Conservation (phyloP, 1,140 invertebrate species). For the Ladona fulva region DNA sequence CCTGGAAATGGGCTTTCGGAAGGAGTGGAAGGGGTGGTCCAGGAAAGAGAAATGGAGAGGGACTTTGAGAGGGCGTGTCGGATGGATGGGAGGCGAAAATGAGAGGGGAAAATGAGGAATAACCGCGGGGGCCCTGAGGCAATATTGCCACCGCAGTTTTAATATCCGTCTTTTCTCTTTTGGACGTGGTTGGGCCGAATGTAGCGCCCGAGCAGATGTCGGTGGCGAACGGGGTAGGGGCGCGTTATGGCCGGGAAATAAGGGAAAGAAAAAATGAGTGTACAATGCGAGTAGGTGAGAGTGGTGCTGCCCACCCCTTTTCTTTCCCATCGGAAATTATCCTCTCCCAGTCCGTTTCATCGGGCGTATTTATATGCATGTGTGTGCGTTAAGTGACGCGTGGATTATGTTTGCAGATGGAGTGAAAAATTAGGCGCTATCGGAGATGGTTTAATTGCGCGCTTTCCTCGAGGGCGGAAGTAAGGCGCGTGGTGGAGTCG, state of each 20-base stretch:
- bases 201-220: background rate
- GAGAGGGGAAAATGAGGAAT: background rate
- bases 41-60: background rate
- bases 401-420: too few relatives aligned
- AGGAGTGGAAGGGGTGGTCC: background rate
- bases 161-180: background rate
- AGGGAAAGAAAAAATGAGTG: background rate
- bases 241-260: background rate
- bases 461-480: too few relatives aligned
- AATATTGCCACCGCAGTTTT: slow-evolving; percentile 5
- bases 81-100: background rate
- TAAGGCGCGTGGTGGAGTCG: too few relatives aligned
- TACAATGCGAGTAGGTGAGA: background rate
- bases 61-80: background rate
- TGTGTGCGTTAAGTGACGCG: too few relatives aligned
- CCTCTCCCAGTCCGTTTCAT: too few relatives aligned
- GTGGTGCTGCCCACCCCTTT: too few relatives aligned
- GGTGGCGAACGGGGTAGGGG: background rate
- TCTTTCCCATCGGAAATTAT: too few relatives aligned
- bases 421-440: too few relatives aligned
- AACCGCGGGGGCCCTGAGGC: background rate
- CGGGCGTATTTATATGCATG: too few relatives aligned
- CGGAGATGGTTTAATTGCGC: too few relatives aligned
- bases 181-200: background rate
- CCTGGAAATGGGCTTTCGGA: background rate